Conservation (phyloP, 2,888 invertebrate species). For the Diadegma fenestrale region DNA sequence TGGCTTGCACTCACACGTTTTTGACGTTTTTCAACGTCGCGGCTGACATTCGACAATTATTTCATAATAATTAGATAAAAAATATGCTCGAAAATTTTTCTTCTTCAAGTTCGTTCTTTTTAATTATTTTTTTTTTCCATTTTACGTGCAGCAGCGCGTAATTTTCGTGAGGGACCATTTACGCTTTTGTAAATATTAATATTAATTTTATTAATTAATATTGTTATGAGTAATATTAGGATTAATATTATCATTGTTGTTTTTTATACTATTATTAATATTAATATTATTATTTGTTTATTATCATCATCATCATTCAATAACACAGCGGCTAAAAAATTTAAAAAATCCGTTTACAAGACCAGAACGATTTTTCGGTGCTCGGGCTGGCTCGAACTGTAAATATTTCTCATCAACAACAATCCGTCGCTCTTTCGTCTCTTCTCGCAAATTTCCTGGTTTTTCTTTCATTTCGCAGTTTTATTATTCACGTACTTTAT, state of each 20-base stretch:
- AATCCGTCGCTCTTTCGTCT: slow-evolving; percentile 36
- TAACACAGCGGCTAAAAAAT: slow-evolving; percentile 73
- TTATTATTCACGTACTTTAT: slow-evolving; percentile 38
- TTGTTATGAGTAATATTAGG: slow-evolving; percentile 49
- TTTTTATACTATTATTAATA: slow-evolving; percentile 45
- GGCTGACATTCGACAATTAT: not conserved
- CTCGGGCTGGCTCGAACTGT: slow-evolving; percentile 51
- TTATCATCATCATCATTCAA: slow-evolving; percentile 56
- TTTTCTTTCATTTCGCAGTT: slow-evolving; percentile 25
- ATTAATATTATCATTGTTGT: slow-evolving; percentile 46
- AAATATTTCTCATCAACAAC: slow-evolving; percentile 13
- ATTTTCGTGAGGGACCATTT: slow-evolving; percentile 43
- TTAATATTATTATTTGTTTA: slow-evolving; percentile 47
- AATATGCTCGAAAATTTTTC: slow-evolving; percentile 59
- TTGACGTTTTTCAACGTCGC: slow-evolving; percentile 29
- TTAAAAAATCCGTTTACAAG: slow-evolving; percentile 72
- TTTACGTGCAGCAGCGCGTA: slow-evolving; percentile 42
- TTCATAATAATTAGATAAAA: slow-evolving; percentile 48
- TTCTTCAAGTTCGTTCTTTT: slow-evolving; percentile 34
- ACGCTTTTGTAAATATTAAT: slow-evolving; percentile 39
- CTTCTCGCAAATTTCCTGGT: slow-evolving; percentile 21
- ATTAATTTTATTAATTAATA: slow-evolving; percentile 43
- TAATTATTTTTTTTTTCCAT: not conserved
- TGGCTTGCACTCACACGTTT: slow-evolving; percentile 9
- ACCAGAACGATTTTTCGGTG: slow-evolving; percentile 62